phyloP scores from a whole-genome alignment of 2,113 vertebrate species.

The Calyptomena viridis region DNA sequence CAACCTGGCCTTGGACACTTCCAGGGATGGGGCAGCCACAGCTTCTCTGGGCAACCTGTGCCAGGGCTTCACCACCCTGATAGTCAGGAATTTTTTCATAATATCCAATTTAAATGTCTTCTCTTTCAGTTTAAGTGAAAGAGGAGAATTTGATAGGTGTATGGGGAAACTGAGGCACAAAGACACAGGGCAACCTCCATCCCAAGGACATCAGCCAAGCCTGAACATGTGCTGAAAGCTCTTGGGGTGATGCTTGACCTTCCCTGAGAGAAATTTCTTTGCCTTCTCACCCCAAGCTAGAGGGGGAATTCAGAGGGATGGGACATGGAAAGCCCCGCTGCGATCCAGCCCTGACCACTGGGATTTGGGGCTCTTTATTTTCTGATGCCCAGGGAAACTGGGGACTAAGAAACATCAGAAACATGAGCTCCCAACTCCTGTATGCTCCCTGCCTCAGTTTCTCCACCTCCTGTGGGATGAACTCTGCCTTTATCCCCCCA shows the following conservation, averaged over 20 bases:
- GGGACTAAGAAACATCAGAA: background rate
- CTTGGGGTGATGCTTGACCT: background rate
- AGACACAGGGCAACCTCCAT: background rate
- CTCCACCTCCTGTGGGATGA: background rate
- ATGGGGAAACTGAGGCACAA: background rate
- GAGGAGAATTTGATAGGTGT: background rate
- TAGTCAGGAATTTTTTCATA: background rate
- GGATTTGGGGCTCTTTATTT: background rate
- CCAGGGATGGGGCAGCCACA: background rate
- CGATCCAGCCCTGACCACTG: background rate
- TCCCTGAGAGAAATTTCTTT: background rate
- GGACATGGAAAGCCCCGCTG: fast-evolving
- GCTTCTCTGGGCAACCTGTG: background rate
- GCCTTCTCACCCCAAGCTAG: background rate
- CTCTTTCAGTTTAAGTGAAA: background rate
- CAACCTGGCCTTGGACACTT: background rate
- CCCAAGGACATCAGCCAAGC: too few species aligned
- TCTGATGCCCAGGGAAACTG: background rate
- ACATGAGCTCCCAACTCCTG: fast-evolving
- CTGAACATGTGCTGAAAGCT: background rate
- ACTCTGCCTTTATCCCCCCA: background rate
- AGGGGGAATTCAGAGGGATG: background rate
- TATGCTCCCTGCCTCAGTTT: background rate
- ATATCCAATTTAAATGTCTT: background rate
- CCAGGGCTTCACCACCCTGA: background rate